Evolutionary conservation across 2,888 invertebrate species (phyloP).

Genomic region (Acleris laterana): DNA sequence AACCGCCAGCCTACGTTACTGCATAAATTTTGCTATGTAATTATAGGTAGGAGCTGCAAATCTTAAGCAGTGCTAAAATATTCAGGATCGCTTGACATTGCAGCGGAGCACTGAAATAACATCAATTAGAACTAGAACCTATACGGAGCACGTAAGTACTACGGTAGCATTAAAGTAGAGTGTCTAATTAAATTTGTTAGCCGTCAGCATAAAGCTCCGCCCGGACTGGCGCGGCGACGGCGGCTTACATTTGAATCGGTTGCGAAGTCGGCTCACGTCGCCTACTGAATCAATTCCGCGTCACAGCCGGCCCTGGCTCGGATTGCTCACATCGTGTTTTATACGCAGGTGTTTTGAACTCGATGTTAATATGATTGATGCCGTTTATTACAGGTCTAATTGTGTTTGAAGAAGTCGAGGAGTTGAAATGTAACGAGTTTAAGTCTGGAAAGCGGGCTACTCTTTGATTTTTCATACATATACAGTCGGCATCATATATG

Average conservation of each 20-base stretch:
- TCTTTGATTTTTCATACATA: too few relatives aligned
- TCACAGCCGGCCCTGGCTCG: constrained; percentile 47
- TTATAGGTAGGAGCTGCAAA: not conserved
- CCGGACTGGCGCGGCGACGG: constrained; percentile 48
- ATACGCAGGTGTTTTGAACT: constrained; percentile 6
- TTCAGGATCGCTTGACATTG: not conserved
- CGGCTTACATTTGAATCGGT: constrained; percentile 73
- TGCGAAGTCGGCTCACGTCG: constrained; percentile 74
- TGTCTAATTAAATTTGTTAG: constrained; percentile 74
- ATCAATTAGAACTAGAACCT: constrained; percentile 13
- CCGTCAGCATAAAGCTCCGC: constrained; percentile 74
- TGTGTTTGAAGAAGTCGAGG: not conserved
- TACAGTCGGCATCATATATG: too few relatives aligned
- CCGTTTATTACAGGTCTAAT: not conserved
- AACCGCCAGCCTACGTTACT: too few relatives aligned
- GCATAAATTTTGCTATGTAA: too few relatives aligned
- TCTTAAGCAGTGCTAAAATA: not conserved
- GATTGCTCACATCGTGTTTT: constrained; percentile 9
- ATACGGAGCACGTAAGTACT: constrained; percentile 24
- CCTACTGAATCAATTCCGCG: constrained; percentile 80
- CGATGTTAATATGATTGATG: constrained; percentile 10
- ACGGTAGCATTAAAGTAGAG: constrained; percentile 53
- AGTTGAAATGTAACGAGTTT: too few relatives aligned
- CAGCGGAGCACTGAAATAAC: not conserved
- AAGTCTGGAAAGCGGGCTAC: too few relatives aligned